Conservation (phyloP, 2,888 invertebrate genomes). For the Parasteatoda lunata region DNA sequence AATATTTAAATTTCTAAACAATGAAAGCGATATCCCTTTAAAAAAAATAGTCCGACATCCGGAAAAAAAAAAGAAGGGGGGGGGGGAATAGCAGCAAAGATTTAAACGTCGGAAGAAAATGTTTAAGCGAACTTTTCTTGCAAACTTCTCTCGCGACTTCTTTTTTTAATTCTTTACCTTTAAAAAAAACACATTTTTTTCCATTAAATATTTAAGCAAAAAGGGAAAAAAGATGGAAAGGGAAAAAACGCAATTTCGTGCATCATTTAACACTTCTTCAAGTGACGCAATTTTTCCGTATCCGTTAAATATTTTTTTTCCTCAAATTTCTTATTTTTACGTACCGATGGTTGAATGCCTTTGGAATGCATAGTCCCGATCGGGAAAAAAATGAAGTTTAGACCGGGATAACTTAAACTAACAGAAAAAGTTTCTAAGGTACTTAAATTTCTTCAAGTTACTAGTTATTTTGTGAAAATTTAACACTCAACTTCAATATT, state of each 20-base stretch:
- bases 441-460: too few relatives aligned
- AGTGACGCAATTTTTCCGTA: slow-evolving; percentile 27
- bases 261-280: slow-evolving; percentile 32
- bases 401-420: too few relatives aligned
- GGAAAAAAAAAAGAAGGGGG: too few relatives aligned
- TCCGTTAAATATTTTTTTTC: neutral
- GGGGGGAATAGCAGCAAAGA: too few relatives aligned
- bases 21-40: too few relatives aligned
- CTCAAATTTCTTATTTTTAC: neutral
- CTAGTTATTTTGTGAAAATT: too few relatives aligned
- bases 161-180: neutral
- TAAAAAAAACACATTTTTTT: neutral
- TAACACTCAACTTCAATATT: too few relatives aligned
- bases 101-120: neutral
- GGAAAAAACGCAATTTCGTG: slow-evolving; percentile 18
- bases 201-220: neutral
- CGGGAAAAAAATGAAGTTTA: neutral
- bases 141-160: neutral
- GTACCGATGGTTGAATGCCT: neutral
- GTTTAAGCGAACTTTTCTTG: slow-evolving; percentile 5
- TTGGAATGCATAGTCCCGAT: neutral
- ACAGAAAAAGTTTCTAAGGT: too few relatives aligned
- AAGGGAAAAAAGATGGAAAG: neutral
- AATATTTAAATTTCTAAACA: too few relatives aligned
- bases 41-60: too few relatives aligned